These are phyloP conservation scores for Porites rus DNA, from an alignment of 92 coral and sea anemone genomes.

Conservation along the genomic window DNA sequence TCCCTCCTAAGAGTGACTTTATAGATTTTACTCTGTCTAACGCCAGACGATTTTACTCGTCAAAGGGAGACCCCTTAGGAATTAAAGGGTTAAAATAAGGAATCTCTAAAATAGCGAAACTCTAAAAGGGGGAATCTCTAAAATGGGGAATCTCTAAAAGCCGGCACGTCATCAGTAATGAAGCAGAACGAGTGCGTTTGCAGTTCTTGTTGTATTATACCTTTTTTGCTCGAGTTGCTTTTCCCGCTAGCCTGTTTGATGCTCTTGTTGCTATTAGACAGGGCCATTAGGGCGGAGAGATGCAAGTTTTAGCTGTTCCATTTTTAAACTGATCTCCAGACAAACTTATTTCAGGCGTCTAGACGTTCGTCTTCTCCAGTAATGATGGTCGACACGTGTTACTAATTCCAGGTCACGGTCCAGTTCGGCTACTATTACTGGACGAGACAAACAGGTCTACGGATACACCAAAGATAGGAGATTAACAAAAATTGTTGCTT, in stretches of 20 bases:
- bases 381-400: not conserved
- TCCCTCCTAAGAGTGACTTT: too few species aligned
- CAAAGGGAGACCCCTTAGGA: too few species aligned
- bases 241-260: not conserved
- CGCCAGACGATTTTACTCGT: too few species aligned
- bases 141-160: not conserved
- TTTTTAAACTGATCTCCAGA: constrained; percentile 17
- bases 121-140: too few species aligned
- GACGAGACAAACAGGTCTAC: too few species aligned
- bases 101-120: not conserved
- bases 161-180: not conserved
- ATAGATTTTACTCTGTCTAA: too few species aligned
- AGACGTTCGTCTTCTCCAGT: constrained; percentile 9
- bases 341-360: not conserved
- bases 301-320: constrained; percentile 13
- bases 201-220: not conserved
- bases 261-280: not conserved
- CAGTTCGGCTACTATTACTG: too few species aligned
- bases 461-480: too few species aligned
- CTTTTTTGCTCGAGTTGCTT: not conserved
- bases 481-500: too few species aligned
- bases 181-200: too few species aligned
- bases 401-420: too few species aligned
- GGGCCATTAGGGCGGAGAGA: constrained; percentile 18
- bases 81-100: not conserved